Percentiles rank a stretch among this genome's conserved stretches.
These are phyloP conservation scores for Lagocephalus sceleratus DNA, from an alignment of 2,797 vertebrate species.

Conservation along the genomic window DNA sequence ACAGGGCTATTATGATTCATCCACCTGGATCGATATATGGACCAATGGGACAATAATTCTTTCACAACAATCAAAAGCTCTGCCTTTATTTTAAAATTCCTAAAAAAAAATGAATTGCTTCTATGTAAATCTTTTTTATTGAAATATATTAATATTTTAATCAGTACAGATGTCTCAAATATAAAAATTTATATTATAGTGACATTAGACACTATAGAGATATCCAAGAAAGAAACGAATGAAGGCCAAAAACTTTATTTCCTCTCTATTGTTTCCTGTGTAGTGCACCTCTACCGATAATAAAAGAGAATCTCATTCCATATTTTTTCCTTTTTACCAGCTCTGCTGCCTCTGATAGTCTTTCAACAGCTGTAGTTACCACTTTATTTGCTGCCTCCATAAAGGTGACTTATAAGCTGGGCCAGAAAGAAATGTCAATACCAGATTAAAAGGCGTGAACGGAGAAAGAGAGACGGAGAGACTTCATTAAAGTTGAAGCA, in stretches of 20 bases:
- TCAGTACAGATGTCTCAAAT: too few species aligned
- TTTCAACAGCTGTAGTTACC: slow-evolving; percentile 65
- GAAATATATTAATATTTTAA: too few species aligned
- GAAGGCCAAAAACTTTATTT: slow-evolving; percentile 58
- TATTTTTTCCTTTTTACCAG: slow-evolving; percentile 72
- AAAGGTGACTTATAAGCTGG: slow-evolving; percentile 77
- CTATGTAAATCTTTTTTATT: too few species aligned
- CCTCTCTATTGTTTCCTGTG: slow-evolving; percentile 51
- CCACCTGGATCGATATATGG: too few species aligned
- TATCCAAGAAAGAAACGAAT: slow-evolving; percentile 43
- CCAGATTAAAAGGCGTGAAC: slow-evolving; percentile 72
- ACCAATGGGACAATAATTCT: too few species aligned
- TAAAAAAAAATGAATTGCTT: too few species aligned
- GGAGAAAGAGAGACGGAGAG: slow-evolving; percentile 64
- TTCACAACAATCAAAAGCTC: too few species aligned
- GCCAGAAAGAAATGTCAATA: slow-evolving; percentile 71
- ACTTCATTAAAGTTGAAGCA: slow-evolving; percentile 75
- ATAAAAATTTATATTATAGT: too few species aligned
- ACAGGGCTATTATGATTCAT: too few species aligned
- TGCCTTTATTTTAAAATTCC: too few species aligned
- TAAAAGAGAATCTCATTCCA: slow-evolving; percentile 64
- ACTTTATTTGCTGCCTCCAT: slow-evolving; percentile 71
- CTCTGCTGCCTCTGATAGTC: slow-evolving; percentile 54
- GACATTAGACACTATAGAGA: too few species aligned
- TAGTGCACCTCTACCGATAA: slow-evolving; percentile 44